These are phyloP conservation scores for Pterocles orientalis DNA, from an alignment of 2,113 vertebrate species.

Conservation along the genomic window DNA sequence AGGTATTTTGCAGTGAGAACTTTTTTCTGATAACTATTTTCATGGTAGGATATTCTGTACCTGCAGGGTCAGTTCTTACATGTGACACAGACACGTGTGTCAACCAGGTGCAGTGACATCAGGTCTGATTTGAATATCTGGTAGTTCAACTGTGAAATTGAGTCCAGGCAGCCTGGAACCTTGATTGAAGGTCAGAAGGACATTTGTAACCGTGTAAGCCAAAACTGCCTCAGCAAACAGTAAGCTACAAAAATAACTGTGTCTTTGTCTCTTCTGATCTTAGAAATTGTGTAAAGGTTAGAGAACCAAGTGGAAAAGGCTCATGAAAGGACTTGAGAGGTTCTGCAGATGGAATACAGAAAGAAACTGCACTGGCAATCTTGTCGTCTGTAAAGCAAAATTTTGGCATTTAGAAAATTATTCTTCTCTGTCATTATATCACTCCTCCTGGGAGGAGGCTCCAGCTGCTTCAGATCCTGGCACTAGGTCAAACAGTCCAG, in stretches of 20 bases:
- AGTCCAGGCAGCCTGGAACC: not conserved
- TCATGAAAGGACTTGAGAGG: not conserved
- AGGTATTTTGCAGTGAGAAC: not conserved
- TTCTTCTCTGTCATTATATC: not conserved
- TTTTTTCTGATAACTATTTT: not conserved
- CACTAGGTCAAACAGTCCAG: not conserved
- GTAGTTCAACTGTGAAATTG: not conserved
- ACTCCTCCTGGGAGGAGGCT: not conserved
- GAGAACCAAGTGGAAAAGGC: not conserved
- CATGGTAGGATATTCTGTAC: not conserved
- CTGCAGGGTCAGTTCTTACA: not conserved
- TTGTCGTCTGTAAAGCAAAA: not conserved
- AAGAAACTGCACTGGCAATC: not conserved
- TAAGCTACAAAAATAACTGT: not conserved
- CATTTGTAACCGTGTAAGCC: not conserved
- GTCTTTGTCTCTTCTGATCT: not conserved
- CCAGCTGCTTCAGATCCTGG: not conserved
- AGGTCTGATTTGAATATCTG: not conserved
- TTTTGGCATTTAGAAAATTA: not conserved
- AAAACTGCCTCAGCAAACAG: not conserved
- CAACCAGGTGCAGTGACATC: not conserved
- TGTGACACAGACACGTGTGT: no score
- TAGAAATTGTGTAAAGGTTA: not conserved
- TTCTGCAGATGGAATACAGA: not conserved
- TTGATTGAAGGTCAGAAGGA: not conserved